Evolutionary conservation across 2,113 vertebrate species (phyloP).

Genomic region (Nesogale talazaci): DNA sequence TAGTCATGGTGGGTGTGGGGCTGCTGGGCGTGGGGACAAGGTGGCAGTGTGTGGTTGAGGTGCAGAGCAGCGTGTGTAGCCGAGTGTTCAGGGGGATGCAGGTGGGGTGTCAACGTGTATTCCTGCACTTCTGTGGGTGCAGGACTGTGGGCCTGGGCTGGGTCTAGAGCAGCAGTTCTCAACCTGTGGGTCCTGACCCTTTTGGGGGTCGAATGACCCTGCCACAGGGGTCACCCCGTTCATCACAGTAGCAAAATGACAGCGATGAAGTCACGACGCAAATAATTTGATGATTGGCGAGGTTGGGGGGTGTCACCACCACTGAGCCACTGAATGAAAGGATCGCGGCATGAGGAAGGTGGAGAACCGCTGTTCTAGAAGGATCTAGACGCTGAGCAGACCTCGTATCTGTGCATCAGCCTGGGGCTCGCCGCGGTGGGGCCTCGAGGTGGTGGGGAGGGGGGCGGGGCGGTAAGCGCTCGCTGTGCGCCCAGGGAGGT

Average conservation of each 20-base stretch:
- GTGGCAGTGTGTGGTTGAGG: background rate
- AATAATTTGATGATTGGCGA: no score
- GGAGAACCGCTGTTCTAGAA: no score
- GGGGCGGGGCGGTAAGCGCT: constrained; percentile 44
- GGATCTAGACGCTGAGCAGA: background rate
- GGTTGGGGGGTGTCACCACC: no score
- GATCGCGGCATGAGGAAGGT: no score
- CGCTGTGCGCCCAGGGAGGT: constrained; percentile 90
- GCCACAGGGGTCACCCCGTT: no score
- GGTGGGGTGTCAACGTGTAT: background rate
- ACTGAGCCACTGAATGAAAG: no score
- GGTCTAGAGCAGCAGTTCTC: background rate
- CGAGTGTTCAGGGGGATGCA: no score
- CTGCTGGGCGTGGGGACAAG: no score
- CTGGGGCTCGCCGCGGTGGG: background rate
- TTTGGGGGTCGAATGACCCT: no score
- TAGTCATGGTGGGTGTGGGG: background rate
- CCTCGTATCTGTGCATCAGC: background rate
- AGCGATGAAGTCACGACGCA: no score
- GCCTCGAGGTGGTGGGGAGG: background rate
- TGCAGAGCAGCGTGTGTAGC: background rate
- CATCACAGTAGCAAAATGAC: no score
- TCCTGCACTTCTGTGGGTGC: background rate
- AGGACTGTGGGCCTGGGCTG: fast-evolving
- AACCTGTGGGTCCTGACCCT: no score